These are phyloP conservation scores for Sebastes elongatus DNA, from an alignment of 2,797 vertebrate genomes.

Conservation along the genomic window DNA sequence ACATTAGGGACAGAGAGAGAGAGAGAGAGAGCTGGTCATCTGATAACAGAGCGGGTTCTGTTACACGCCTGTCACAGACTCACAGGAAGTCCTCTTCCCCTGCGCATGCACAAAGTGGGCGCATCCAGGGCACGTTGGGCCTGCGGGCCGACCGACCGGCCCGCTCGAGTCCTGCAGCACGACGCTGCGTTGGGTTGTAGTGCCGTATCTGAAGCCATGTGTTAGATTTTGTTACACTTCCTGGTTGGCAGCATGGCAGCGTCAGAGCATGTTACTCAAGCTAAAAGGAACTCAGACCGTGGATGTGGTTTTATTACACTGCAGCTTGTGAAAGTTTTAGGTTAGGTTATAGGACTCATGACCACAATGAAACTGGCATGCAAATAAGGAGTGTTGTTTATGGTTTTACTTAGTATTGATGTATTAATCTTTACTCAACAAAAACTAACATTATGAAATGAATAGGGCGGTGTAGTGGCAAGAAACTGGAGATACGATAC, in stretches of 20 bases:
- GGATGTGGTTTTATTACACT: slow-evolving; percentile 56
- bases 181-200: background rate
- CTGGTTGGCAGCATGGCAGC: slow-evolving; percentile 58
- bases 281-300: slow-evolving; percentile 46
- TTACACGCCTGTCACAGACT: slow-evolving; percentile 84
- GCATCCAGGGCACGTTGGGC: slow-evolving; percentile 31
- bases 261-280: slow-evolving; percentile 47
- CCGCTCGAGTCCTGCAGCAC: slow-evolving; percentile 31
- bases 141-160: slow-evolving; percentile 19
- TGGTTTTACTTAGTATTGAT: background rate
- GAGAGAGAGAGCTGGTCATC: slow-evolving; percentile 82
- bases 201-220: slow-evolving; percentile 45
- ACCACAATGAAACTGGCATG: background rate
- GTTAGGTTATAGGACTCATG: background rate
- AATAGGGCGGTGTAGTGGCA: no score
- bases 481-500: no score
- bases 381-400: background rate
- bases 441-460: background rate
- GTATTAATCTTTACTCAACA: background rate
- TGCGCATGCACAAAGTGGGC: slow-evolving; percentile 58
- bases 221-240: slow-evolving; percentile 62
- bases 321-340: slow-evolving; percentile 27
- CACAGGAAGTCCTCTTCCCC: slow-evolving; percentile 82
- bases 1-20: slow-evolving; percentile 69
- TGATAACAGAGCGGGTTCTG: slow-evolving; percentile 89